phyloP scores from a whole-genome alignment of 2,888 invertebrate species.

The Campoletis raptor region DNA sequence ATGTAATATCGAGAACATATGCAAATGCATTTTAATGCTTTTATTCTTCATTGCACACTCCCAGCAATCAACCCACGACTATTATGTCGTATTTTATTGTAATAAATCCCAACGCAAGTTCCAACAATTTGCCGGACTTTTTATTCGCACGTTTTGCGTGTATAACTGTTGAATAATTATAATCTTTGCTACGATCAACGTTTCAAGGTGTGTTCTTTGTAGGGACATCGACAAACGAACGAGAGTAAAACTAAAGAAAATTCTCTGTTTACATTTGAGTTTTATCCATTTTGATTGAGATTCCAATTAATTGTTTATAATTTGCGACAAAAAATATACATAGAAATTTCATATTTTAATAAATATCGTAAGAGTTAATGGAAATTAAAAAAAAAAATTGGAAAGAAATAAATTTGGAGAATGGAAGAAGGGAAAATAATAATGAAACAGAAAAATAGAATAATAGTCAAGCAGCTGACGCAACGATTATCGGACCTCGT shows the following conservation, averaged over 20 bases:
- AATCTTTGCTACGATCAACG: constrained; percentile 3
- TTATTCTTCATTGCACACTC: constrained; percentile 33
- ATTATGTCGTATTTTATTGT: constrained; percentile 10
- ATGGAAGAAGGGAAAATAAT: constrained; percentile 6
- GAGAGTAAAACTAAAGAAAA: not conserved
- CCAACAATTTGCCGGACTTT: not conserved
- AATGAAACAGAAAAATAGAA: constrained; percentile 28
- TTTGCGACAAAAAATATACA: not conserved
- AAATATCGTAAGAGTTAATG: not conserved
- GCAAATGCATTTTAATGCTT: constrained; percentile 29
- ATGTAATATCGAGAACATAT: constrained; percentile 9
- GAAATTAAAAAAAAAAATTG: constrained; percentile 16
- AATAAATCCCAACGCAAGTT: constrained; percentile 6
- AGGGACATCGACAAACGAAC: not conserved
- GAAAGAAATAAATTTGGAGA: constrained; percentile 25
- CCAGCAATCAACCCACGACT: constrained; percentile 19
- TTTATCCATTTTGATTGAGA: constrained; percentile 33
- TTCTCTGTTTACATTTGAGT: not conserved
- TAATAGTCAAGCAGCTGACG: constrained; percentile 69
- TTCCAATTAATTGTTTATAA: not conserved
- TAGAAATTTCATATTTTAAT: not conserved
- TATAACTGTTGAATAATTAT: constrained; percentile 5
- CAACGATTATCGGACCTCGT: constrained; percentile 79
- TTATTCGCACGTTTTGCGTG: not conserved
- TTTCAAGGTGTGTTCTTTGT: constrained; percentile 5